Percentiles rank a stretch among this genome's conserved stretches.
These are phyloP conservation scores for Pionites leucogaster DNA, from an alignment of 2,113 vertebrate genomes.

Conservation along the genomic window DNA sequence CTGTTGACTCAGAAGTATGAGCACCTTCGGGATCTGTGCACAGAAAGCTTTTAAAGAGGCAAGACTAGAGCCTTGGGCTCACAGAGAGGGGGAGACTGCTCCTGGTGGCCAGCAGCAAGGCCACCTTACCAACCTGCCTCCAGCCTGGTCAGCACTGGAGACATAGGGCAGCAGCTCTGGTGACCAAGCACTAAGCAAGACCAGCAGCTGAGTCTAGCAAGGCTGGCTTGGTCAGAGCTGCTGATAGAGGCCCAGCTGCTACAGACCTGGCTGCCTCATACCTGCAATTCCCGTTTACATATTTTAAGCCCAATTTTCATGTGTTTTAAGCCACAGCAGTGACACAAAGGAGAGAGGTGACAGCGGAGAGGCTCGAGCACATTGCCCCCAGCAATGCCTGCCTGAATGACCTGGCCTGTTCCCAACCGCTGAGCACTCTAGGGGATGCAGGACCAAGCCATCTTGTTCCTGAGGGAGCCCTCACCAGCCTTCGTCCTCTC, in stretches of 20 bases:
- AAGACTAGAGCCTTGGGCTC: not conserved
- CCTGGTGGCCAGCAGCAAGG: not conserved
- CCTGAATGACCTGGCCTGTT: not conserved
- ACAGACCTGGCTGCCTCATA: not conserved
- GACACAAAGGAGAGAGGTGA: not conserved
- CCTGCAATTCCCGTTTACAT: not conserved
- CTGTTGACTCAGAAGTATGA: not conserved
- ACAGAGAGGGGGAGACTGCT: fast-evolving
- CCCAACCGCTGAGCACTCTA: not conserved
- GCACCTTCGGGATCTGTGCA: not conserved
- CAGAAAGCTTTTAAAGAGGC: not conserved
- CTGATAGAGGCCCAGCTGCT: not conserved
- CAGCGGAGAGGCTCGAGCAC: not conserved
- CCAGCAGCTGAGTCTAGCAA: not conserved
- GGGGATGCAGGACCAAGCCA: not conserved
- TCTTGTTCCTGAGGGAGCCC: not conserved
- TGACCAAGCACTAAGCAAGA: not conserved
- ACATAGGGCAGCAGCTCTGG: not conserved
- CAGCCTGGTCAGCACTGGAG: not conserved
- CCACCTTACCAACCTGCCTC: not conserved
- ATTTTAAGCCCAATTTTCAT: not conserved
- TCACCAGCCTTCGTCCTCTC: fast-evolving
- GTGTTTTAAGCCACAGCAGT: not conserved
- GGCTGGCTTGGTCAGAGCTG: not conserved
- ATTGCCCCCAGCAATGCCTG: not conserved